Base-by-base conservation (phyloP, 2,797 vertebrate genomes). In the Clangula hyemalis region DNA sequence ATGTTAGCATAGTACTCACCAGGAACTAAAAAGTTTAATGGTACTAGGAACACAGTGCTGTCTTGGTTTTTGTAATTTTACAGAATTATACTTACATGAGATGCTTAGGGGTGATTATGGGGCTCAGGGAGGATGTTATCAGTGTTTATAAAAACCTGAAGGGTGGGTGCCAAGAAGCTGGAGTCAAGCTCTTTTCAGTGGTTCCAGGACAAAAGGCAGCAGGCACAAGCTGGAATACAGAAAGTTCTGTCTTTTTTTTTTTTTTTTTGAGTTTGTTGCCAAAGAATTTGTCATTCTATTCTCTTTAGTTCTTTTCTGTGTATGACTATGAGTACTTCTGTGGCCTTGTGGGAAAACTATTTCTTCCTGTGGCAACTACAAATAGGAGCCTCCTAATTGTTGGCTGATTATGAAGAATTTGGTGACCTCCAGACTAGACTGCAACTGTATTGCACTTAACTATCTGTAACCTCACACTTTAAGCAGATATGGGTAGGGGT, bases 401-500 rank as follows among this genome's bases (percentile, higher is more conserved):
- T 74, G 60, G 22, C 62, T 49, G 10, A 39, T 60, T 62, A 57
- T 57, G 17, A 13, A 81, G 21, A 36, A 13, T 68, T 77, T 85
- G 43, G 13, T 82, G 56, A 73, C 2, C 25, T 78, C 41, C 17
- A 65, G 36, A 22, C n/a, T 75, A 81, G 11, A 64, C 0, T 87
- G 17, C 12, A 45, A 7, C 12, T 47, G 3, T 24, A 13, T 30
- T 82, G 8, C 17, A 41, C 30, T 68, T 47, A 60, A 54, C 54
- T 45, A 49, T 17, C 17, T 61, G 8, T 41, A 79, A 38, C 14
- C 8, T 85, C 10, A 45, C 8, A 32, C 1, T 56, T 90, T 60
- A 47, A 57, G 11, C 9, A 34, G 6, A 32, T 18, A 9, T 0
- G 3, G 4, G 3, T 41, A 34, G 8, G 3, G 15, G 36, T 8